Conservation (phyloP, 2,888 invertebrate genomes). For the Eupeodes luniger region DNA sequence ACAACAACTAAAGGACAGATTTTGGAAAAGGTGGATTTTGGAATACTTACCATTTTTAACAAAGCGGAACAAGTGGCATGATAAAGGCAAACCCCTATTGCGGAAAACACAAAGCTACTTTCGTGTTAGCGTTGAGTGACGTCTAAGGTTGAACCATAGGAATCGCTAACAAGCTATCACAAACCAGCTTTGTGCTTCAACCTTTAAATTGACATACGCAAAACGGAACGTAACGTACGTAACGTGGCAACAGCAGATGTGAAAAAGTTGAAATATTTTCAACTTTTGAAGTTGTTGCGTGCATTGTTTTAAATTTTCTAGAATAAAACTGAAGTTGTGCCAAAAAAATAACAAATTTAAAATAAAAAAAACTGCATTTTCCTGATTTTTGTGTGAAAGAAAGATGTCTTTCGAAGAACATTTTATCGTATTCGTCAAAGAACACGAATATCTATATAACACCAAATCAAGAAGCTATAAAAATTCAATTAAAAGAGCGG, state of each 20-base stretch:
- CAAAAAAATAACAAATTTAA: too few relatives aligned
- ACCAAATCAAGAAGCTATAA: not conserved
- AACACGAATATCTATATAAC: constrained; percentile 8
- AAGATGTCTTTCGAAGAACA: too few relatives aligned
- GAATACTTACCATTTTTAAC: too few relatives aligned
- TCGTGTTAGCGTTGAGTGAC: too few relatives aligned
- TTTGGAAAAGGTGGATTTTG: too few relatives aligned
- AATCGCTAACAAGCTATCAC: not conserved
- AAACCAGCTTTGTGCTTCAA: not conserved
- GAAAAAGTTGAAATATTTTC: not conserved
- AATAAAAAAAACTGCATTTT: too few relatives aligned
- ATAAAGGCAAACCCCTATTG: too few relatives aligned
- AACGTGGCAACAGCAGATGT: not conserved
- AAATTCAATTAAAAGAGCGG: not conserved
- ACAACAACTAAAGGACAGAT: too few relatives aligned
- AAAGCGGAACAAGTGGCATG: too few relatives aligned
- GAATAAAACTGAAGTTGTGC: not conserved
- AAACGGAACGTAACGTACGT: not conserved
- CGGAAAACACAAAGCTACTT: too few relatives aligned
- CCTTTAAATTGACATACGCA: not conserved
- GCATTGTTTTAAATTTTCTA: not conserved
- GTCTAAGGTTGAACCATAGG: not conserved
- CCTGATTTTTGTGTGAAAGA: too few relatives aligned
- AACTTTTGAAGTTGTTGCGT: not conserved
- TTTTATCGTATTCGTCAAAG: not conserved